These are phyloP conservation scores for Lamprologus ornatipinnis DNA, from an alignment of 2,113 vertebrate genomes.

Conservation along the genomic window DNA sequence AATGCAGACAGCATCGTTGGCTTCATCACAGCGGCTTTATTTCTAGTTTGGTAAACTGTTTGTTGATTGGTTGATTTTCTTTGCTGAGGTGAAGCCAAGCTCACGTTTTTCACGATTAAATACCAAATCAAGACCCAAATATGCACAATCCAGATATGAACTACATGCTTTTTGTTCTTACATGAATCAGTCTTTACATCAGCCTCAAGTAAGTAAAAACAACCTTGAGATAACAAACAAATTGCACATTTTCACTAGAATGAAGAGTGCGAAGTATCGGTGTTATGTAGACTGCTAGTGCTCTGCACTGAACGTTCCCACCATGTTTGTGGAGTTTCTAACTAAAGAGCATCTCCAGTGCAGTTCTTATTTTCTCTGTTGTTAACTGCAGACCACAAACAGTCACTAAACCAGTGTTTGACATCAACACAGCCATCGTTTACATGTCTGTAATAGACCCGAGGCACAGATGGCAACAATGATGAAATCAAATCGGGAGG, in stretches of 20 bases:
- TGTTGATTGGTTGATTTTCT: not conserved
- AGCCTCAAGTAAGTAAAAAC: not conserved
- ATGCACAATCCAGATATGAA: not conserved
- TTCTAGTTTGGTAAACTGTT: not conserved
- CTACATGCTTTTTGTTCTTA: not conserved
- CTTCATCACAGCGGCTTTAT: not conserved
- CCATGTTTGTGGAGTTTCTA: not conserved
- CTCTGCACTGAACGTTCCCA: not conserved
- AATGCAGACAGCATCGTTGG: not conserved
- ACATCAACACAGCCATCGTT: not conserved
- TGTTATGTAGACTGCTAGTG: not conserved
- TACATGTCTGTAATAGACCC: not conserved
- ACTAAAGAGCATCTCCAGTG: not conserved
- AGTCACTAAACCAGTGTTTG: not conserved
- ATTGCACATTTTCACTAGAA: not conserved
- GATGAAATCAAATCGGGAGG: accelerated
- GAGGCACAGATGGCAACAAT: not conserved
- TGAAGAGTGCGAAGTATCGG: not conserved
- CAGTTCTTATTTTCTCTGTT: not conserved
- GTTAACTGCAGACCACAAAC: not conserved
- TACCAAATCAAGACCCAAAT: not conserved
- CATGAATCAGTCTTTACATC: not conserved
- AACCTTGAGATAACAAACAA: not conserved
- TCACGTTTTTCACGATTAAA: accelerated
- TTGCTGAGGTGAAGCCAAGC: not conserved